Conservation (phyloP, 2,888 invertebrate genomes). For the Deilephila porcellus region DNA sequence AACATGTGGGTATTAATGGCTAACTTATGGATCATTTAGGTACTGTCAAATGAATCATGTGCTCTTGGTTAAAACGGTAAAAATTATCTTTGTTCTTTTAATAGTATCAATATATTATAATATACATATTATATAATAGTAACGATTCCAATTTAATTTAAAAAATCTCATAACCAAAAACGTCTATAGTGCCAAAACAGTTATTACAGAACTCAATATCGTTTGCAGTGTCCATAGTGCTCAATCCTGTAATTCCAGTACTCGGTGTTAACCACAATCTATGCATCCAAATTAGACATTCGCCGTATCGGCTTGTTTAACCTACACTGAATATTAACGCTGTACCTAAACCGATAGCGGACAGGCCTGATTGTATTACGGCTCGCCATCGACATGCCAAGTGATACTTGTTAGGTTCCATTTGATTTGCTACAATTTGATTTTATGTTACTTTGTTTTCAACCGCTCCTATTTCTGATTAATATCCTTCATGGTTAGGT, state of each 20-base stretch:
- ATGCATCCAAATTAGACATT: constrained; percentile 14
- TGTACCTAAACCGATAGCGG: neutral
- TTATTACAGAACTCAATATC: neutral
- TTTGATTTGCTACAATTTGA: neutral
- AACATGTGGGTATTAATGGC: too few relatives aligned
- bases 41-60: too few relatives aligned
- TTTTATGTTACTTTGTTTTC: neutral
- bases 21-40: too few relatives aligned
- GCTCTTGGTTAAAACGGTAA: too few relatives aligned
- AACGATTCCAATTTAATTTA: neutral
- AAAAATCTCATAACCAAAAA: neutral
- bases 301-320: constrained; percentile 13
- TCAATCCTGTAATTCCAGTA: constrained; percentile 13
- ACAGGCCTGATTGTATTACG: constrained; percentile 1
- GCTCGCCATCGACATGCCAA: neutral
- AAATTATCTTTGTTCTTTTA: too few relatives aligned
- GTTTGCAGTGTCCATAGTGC: neutral
- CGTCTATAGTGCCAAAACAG: neutral
- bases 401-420: neutral
- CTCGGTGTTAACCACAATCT: constrained; percentile 7
- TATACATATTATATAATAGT: too few relatives aligned
- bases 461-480: too few relatives aligned
- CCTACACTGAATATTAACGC: constrained; percentile 20
- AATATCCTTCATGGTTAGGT: too few relatives aligned
- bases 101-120: too few relatives aligned